Percentiles rank a stretch among this genome's conserved stretches.
Evolutionary conservation across 2,888 invertebrate genomes (phyloP).

Genomic region (Mythimna pallens): DNA sequence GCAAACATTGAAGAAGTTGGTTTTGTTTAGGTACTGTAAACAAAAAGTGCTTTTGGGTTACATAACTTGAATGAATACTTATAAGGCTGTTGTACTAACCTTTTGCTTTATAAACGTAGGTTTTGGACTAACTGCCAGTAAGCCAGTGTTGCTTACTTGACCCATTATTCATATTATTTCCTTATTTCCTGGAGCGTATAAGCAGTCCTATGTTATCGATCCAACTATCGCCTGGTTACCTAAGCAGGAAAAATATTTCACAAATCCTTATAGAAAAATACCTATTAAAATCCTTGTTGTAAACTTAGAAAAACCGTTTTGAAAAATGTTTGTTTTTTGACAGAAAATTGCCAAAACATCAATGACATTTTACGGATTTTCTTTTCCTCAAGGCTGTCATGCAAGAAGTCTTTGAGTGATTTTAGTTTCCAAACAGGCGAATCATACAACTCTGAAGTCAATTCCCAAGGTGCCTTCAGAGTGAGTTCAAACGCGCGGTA

Average conservation of each 20-base stretch:
- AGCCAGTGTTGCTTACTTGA: conserved; percentile 92
- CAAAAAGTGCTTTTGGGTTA: conserved; percentile 5
- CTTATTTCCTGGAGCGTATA: conserved; percentile 21
- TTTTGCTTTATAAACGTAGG: conserved; percentile 74
- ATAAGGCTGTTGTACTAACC: conserved; percentile 68
- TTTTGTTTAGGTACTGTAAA: conserved; percentile 25
- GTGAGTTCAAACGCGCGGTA: too few species aligned
- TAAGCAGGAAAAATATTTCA: conserved; percentile 39
- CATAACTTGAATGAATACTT: conserved; percentile 4
- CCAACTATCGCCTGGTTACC: conserved; percentile 80
- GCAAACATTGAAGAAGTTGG: conserved; percentile 2
- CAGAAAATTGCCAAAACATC: conserved; percentile 3
- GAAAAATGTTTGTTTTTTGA: conserved; percentile 8
- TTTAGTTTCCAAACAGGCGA: background rate
- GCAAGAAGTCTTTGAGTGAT: conserved; percentile 2
- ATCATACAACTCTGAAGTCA: too few species aligned
- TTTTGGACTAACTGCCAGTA: conserved; percentile 90
- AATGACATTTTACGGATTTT: background rate
- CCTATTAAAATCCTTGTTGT: conserved; percentile 8
- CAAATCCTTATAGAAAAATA: conserved; percentile 18
- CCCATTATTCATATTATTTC: conserved; percentile 83
- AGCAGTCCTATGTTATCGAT: conserved; percentile 73
- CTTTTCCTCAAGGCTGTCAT: background rate
- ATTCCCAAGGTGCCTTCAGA: too few species aligned
- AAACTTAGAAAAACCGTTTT: conserved; percentile 2